Conservation (phyloP, 2,113 vertebrate species). For the Spea bombifrons region DNA sequence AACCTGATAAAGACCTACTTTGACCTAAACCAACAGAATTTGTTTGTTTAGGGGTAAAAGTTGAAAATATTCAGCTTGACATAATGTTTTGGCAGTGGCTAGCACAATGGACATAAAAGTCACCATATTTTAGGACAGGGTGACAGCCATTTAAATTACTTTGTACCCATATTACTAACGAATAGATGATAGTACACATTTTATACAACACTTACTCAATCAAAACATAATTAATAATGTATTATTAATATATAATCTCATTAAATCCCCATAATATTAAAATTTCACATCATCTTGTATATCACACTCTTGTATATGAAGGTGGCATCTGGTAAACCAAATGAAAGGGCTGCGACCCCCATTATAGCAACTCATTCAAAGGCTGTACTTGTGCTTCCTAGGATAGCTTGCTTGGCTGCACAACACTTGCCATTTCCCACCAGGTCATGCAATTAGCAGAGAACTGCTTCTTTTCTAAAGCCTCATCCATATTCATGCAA, state of each 20-base stretch:
- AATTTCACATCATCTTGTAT: neutral
- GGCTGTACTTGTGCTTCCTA: neutral
- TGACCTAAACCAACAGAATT: too few relatives aligned
- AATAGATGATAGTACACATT: too few relatives aligned
- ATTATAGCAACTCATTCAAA: neutral
- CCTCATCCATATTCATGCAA: conserved; percentile 6
- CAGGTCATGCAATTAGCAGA: conserved; percentile 4
- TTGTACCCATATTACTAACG: too few relatives aligned
- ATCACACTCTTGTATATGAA: neutral
- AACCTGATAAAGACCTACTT: too few relatives aligned
- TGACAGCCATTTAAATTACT: too few relatives aligned
- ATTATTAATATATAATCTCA: neutral
- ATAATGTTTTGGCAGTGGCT: too few relatives aligned
- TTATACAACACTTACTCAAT: too few relatives aligned
- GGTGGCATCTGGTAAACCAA: neutral
- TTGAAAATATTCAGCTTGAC: too few relatives aligned
- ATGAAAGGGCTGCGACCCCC: neutral
- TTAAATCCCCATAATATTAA: neutral
- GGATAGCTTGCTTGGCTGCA: neutral
- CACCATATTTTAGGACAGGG: too few relatives aligned
- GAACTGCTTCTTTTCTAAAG: neutral
- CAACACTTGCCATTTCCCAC: neutral
- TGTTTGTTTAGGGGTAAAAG: too few relatives aligned
- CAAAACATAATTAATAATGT: neutral
- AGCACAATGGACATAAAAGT: too few relatives aligned